These are phyloP conservation scores for Galago senegalensis DNA, from an alignment of 2,797 vertebrate species.

Conservation along the genomic window DNA sequence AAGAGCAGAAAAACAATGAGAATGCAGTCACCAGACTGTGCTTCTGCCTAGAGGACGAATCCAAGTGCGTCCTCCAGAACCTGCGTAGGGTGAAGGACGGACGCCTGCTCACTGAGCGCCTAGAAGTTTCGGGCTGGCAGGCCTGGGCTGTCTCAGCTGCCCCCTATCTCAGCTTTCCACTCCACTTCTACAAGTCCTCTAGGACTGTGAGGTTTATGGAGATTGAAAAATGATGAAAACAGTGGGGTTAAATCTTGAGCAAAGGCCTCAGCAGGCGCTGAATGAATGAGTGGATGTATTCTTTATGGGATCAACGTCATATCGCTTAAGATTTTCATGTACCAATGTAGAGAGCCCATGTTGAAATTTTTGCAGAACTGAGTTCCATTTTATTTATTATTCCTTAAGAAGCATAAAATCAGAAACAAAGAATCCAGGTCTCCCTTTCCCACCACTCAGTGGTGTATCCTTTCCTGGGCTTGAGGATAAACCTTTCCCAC, in stretches of 20 bases:
- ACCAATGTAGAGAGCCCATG: neutral
- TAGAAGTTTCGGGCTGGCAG: neutral
- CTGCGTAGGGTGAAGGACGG: neutral
- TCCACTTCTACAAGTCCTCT: neutral
- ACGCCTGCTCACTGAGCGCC: neutral
- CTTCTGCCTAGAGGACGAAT: neutral
- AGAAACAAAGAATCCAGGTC: neutral
- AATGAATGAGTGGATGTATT: neutral
- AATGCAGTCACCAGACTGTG: neutral
- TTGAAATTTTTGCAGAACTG: neutral
- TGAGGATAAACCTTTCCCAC: neutral
- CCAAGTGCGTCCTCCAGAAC: neutral
- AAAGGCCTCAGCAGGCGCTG: neutral
- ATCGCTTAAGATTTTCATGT: neutral
- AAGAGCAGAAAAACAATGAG: constrained; percentile 71
- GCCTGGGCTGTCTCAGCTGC: neutral
- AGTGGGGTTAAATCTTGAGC: neutral
- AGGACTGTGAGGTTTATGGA: neutral
- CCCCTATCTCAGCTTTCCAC: neutral
- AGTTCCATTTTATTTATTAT: neutral
- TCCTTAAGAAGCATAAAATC: neutral
- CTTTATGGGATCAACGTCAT: neutral
- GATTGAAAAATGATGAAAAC: constrained; percentile 10
- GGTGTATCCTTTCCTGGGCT: neutral
- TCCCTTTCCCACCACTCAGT: neutral